Evolutionary conservation across 1,140 invertebrate genomes (phyloP).

Genomic region (Drosophila pseudoobscura): DNA sequence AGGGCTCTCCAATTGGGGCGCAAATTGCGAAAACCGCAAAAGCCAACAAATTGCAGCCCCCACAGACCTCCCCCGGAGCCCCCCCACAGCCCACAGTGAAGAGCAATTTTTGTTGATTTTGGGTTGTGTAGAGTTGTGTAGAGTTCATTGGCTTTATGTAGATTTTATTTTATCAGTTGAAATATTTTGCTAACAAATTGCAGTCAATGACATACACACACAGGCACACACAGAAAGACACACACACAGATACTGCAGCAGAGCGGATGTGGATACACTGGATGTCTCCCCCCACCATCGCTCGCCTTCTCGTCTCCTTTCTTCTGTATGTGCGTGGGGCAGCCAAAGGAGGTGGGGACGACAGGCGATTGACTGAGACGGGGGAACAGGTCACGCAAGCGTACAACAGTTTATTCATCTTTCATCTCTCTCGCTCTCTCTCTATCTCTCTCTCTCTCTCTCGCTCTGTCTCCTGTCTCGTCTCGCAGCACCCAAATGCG

Average conservation of each 20-base stretch:
- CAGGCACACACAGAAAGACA: constrained; percentile 28
- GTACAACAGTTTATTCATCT: constrained; percentile 78
- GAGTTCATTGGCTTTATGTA: constrained; percentile 71
- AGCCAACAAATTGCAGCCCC: constrained; percentile 34
- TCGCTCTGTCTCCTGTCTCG: neutral
- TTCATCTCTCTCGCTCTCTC: neutral
- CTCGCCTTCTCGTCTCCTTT: neutral
- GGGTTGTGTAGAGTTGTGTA: constrained; percentile 22
- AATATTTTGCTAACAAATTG: constrained; percentile 82
- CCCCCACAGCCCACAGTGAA: neutral
- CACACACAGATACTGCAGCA: constrained; percentile 30
- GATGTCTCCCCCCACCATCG: constrained; percentile 1
- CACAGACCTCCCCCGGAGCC: neutral
- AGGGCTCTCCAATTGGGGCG: constrained; percentile 58
- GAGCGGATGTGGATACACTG: constrained; percentile 55
- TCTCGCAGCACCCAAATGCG: constrained; percentile 59
- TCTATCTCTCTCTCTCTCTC: too few species aligned
- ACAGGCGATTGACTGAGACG: constrained; percentile 14
- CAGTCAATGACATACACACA: constrained; percentile 75
- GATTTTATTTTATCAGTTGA: constrained; percentile 80
- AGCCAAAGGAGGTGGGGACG: constrained; percentile 10
- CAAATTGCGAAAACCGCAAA: constrained; percentile 52
- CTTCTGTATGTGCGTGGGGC: constrained; percentile 37
- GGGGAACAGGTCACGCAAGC: constrained; percentile 73
- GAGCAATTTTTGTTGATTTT: constrained; percentile 36